Percentiles rank a stretch among this genome's conserved stretches.
These are phyloP conservation scores for Acipenser transmontanus DNA, from an alignment of 2,797 vertebrate species.

Conservation along the genomic window DNA sequence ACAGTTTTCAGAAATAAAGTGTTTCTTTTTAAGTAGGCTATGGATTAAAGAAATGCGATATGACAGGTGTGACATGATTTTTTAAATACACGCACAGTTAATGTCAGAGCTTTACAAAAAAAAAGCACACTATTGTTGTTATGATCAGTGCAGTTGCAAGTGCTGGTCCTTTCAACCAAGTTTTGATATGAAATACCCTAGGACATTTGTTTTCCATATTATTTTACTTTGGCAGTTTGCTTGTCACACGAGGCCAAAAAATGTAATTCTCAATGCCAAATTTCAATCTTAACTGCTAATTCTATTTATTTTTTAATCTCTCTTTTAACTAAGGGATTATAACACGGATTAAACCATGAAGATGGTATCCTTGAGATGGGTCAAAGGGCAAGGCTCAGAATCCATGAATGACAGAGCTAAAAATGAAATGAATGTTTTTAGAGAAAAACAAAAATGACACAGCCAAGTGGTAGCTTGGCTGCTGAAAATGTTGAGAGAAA, in stretches of 20 bases:
- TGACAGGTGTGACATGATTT: constrained; percentile 75
- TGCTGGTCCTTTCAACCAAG: neutral
- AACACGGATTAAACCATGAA: neutral
- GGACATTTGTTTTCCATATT: neutral
- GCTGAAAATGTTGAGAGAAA: too few relatives aligned
- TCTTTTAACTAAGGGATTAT: neutral
- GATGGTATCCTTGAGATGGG: neutral
- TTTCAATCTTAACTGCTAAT: neutral
- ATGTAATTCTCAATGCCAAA: neutral
- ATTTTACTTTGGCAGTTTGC: neutral
- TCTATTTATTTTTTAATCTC: neutral
- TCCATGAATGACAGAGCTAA: too few relatives aligned
- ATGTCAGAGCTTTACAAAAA: constrained; percentile 27
- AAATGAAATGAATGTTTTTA: too few relatives aligned
- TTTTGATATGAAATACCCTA: neutral
- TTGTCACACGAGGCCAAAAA: too few relatives aligned
- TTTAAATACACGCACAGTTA: constrained; percentile 59
- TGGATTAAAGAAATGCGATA: constrained; percentile 75
- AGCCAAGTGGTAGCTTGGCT: too few relatives aligned
- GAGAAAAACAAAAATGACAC: too few relatives aligned
- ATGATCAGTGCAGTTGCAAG: neutral
- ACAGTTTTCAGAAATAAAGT: constrained; percentile 56
- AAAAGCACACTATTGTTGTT: constrained; percentile 7
- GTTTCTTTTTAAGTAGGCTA: constrained; percentile 63
- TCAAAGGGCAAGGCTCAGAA: neutral